Evolutionary conservation across 1,140 invertebrate species (phyloP).

Genomic region (Vanessa tameamea): DNA sequence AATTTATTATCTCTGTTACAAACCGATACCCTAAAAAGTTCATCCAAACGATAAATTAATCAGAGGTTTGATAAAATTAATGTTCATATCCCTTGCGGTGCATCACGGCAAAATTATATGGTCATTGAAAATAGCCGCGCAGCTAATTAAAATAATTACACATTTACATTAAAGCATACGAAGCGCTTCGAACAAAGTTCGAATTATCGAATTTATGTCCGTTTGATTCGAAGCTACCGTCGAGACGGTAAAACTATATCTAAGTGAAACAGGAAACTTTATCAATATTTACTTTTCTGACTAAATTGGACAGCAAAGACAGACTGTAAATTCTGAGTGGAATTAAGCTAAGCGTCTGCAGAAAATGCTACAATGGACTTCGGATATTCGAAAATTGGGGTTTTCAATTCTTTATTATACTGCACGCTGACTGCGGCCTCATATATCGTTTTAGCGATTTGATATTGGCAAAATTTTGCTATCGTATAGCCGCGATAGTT

Average conservation of each 20-base stretch:
- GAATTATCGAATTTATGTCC: conserved; percentile 46
- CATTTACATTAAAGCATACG: conserved; percentile 35
- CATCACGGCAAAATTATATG: conserved; percentile 3
- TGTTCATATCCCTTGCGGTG: conserved; percentile 17
- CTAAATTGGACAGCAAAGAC: conserved; percentile 41
- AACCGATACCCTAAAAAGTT: conserved; percentile 23
- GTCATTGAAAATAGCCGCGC: not conserved
- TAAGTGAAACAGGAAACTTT: conserved; percentile 37
- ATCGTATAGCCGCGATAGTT: not conserved
- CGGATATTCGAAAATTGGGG: conserved; percentile 21
- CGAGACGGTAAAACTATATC: conserved; percentile 20
- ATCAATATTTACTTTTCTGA: conserved; percentile 39
- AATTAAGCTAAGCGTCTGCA: conserved; percentile 32
- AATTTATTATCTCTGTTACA: conserved; percentile 22
- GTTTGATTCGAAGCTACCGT: conserved; percentile 10
- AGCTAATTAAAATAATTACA: conserved; percentile 34
- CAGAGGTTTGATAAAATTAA: conserved; percentile 16
- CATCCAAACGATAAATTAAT: conserved; percentile 23
- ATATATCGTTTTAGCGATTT: conserved; percentile 9
- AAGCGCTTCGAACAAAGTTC: conserved; percentile 35
- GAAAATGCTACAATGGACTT: conserved; percentile 24
- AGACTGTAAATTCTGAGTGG: conserved; percentile 39
- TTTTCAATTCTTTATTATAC: conserved; percentile 18
- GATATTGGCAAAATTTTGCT: conserved; percentile 12
- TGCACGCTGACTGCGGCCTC: conserved; percentile 8